Base-by-base conservation (phyloP, 2,888 invertebrate genomes). In the Phyllotreta striolata region DNA sequence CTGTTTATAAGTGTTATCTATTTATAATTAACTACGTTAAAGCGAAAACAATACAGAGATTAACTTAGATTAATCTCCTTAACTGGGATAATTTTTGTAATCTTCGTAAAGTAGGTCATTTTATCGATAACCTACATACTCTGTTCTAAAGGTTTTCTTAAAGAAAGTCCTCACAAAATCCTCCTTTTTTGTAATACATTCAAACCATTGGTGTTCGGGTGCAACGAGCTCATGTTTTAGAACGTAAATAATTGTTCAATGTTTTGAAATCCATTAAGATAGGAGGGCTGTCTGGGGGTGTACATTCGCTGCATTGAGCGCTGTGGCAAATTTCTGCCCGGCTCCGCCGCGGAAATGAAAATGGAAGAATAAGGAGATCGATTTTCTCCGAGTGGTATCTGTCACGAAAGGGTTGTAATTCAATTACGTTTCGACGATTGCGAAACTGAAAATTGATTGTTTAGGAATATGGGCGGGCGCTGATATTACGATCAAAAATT, bases 181-280 rank as follows among this genome's bases (percentile, higher is more conserved):
- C 24, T 24, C 24, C 24, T 24, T 24, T 24, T 24, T 1, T 24
- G 24, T 24, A 24, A 24, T 24, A 24, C 1, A 4, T 24, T 39
- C 12, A 41, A 34, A 8, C 52, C 44, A 37, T 52, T 52, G 54
- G 44, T 60, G 54, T 60, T 52, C 8, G 8, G 6, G 7, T 52
- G 52, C 44, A 44, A 37, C 44, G 44, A 52, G 44, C 37, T 9
- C 60, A 54, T 52, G 54, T 44, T 60, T 24, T n/a, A 44, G 41
- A 7, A 60, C 46, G 46, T 52, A 57, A 63, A 63, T 24, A 24
- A 24, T 63, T 63, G 63, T 38, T 63, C 58, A 63, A 59, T 63
- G 63, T 59, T 41, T 59, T 46, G 63, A 55, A 59, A 63, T 55
- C 43, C 55, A 59, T 63, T 54, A 56, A 63, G 63, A 63, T 63